phyloP scores from a whole-genome alignment of 2,797 vertebrate genomes.

The Macrochelys suwanniensis region DNA sequence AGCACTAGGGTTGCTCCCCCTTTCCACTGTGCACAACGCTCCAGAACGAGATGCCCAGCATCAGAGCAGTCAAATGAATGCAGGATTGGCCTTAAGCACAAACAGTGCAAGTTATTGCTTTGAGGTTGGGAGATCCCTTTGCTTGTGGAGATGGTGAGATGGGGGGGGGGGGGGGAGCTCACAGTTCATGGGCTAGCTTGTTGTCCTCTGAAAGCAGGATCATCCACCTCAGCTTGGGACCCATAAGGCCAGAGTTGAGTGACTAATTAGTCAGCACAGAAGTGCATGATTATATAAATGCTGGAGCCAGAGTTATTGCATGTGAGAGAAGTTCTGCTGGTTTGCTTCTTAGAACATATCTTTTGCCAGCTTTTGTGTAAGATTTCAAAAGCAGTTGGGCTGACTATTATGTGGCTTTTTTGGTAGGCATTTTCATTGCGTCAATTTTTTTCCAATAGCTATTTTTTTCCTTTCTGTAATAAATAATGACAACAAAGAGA shows the following conservation, averaged over 20 bases:
- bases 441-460: slow-evolving; percentile 76
- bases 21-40: neutral
- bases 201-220: neutral
- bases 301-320: slow-evolving; percentile 44
- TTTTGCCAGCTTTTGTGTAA: slow-evolving; percentile 75
- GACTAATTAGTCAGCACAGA: slow-evolving; percentile 19
- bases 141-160: neutral
- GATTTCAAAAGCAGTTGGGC: slow-evolving; percentile 78
- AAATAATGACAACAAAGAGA: slow-evolving; percentile 66
- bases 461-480: slow-evolving; percentile 74
- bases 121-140: neutral
- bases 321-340: slow-evolving; percentile 69
- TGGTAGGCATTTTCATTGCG: slow-evolving; percentile 69
- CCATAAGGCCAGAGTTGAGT: neutral
- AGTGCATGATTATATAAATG: slow-evolving; percentile 40
- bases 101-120: neutral
- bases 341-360: slow-evolving; percentile 74
- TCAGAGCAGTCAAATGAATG: neutral
- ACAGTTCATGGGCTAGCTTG: neutral
- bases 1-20: neutral
- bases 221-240: neutral
- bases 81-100: neutral
- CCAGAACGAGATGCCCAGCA: neutral
- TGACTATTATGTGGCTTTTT: slow-evolving; percentile 56
- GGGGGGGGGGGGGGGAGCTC: neutral